Base-by-base conservation (phyloP, 1,140 invertebrate genomes). In the Hypsibius dujardini region DNA sequence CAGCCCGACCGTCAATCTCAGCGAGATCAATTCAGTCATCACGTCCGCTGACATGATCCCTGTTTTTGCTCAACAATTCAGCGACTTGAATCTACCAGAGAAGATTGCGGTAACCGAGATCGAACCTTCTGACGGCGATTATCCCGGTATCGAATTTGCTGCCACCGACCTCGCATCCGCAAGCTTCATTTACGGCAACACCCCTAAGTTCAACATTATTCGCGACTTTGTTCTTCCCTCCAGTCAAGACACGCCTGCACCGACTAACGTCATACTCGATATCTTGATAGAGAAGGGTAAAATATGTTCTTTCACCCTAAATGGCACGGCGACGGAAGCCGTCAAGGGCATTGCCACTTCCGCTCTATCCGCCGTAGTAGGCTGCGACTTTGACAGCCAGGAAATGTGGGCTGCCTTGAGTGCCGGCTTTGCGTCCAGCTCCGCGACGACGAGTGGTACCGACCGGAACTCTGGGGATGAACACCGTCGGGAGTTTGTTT, bases 1-100 rank as follows among this genome's bases (percentile, higher is more conserved):
- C 62, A 88, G 90, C 1, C 83, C 86, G 28, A 56, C 47, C 12
- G 59, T 73, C 1, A 74, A 74, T 73, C 71, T 74, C 15, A 70
- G 46, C 45, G 70, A 71, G 14, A 72, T 71, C 46, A 28, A 56
- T 14, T 40, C 47, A 69, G 70, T 46, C 1, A 59, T 73, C 28
- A 47, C 69, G 42, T 47, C 59, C 42, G 60, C 47, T n/a, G 15
- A 46, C 28, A 14, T 73, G 45, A 73, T 73, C 7, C 47, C 70
- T 14, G 47, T 28, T 15, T 46, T 70, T 46, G 45, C 56, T 28
- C 60, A 73, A 73, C 14, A 59, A 40, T 73, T 56, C 69, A 70
- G 60, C 59, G 70, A 46, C n/a, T 70, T 73, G n/a, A 73, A 73
- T 47, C 59, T 14, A n/a, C 70, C 14, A 46, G 67, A 62, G 50